Base-by-base conservation (phyloP, 2,113 vertebrate genomes). In the Psilopsiagon aymara region DNA sequence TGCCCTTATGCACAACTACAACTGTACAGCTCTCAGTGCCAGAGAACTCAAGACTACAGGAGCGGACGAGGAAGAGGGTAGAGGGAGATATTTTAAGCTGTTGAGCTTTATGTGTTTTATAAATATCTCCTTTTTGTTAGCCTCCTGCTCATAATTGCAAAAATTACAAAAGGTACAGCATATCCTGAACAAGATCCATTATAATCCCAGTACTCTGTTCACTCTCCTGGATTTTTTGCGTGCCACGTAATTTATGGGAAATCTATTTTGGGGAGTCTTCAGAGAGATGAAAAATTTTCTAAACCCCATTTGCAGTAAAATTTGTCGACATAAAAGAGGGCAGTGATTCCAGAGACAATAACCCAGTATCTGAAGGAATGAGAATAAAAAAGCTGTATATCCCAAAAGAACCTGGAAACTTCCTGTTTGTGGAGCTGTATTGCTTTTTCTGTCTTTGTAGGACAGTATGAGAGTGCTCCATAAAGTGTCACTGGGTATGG, bases 271-370 rank as follows among this genome's bases (percentile, higher is more conserved):
- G 62, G 39, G 66, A 35, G 70, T 73, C 81, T 95, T 92, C 24
- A 73, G 78, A 91, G 91, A 91, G 57, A 25, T n/a, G 49, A 66
- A 71, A 83, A 25, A 27, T 33, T 52, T 82, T 91, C 44, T 70
- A 44, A 95, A 95, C 47, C 19, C 25, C 44, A 73, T 91, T 95
- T 95, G 57, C 91, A 89, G 8, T 70, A 90, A 43, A 15, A 85
- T 82, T 94, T 95, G 70, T 88, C 70, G 87, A 80, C 70, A 69
- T 93, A 67, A 96, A 91, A 91, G 74, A 90, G 62, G 46, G 25
- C 70, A 87, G 43, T 66, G 63, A 43, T 70, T 92, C 53, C 31
- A 75, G 83, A 94, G 77, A 51, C 91, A 94, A 83, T 78, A 92
- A 90, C 37, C 63, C 41, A 90, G 81, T 44, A 89, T 62, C 79